Base-by-base conservation (phyloP, 2,113 vertebrate species). In the Leucosticte australis region DNA sequence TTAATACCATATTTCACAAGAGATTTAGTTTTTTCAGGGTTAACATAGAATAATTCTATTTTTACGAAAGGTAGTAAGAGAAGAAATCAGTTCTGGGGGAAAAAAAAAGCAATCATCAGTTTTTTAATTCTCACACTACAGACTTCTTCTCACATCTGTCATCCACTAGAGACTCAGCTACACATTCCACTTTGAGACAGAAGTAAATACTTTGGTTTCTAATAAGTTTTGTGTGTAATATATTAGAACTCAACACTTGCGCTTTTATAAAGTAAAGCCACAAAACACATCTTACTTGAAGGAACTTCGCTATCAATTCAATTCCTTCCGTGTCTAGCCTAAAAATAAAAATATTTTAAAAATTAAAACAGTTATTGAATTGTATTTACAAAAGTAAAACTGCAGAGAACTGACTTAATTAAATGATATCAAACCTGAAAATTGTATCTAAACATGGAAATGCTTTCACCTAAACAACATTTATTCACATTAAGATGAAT, bases 301-400 rank as follows among this genome's bases (percentile, higher is more conserved):
- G 98, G 97, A 99, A 99, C 83, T 98, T 98, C 39, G 98, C 98
- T 98, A 99, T 98, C 97, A 99, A 97, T 94, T 99, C 99, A 79
- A 99, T 99, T 97, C 99, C 99, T 97, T 99, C 99, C 1, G 98
- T 97, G 89, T 99, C 99, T 98, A 99, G 97, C 97, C 99, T 99
- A 96, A 87, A 97, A 97, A 94, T 7, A 95, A 96, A 60, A 96
- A 94, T 15, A 96, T 95, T n/a, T 69, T 10, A 2, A 37, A 69
- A 83, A 89, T 67, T 94, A 79, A 27, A 76, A 49, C 60, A 63
- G 71, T 95, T 74, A 60, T 15, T 76, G 39, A 89, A 87, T 46
- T 69, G 2, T 7, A 60, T 47, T 96, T 71, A 60, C 2, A 6
- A 27, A 70, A 82, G 57, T 26, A 75, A 82, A 93, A 49, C 15